Evolutionary conservation across 2,113 vertebrate genomes (phyloP).

Genomic region (Coracopsis vasa): DNA sequence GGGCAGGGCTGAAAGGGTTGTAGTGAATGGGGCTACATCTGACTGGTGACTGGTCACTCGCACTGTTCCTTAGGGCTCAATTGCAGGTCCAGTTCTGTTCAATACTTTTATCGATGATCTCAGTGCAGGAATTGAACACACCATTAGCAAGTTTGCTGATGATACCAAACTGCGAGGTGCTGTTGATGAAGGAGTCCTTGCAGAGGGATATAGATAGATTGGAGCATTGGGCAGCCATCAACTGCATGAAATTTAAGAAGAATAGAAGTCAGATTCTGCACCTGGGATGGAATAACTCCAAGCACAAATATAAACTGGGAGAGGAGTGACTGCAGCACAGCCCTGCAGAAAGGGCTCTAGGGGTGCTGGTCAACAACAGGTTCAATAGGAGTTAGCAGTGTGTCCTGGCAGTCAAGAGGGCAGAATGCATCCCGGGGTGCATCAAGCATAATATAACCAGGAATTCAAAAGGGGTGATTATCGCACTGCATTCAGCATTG

Average conservation of each 20-base stretch:
- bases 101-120: neutral
- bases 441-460: neutral
- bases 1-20: neutral
- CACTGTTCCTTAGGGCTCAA: neutral
- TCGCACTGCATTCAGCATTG: accelerated
- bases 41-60: neutral
- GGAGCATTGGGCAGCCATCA: neutral
- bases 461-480: neutral
- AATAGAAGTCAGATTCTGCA: neutral
- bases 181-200: neutral
- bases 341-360: neutral
- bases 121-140: neutral
- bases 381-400: neutral
- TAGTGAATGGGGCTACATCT: neutral
- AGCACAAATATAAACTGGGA: neutral
- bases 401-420: neutral
- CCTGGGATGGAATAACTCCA: neutral
- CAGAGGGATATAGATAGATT: neutral
- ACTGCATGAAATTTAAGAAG: neutral
- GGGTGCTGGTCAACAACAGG: neutral
- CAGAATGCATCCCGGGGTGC: neutral
- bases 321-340: neutral
- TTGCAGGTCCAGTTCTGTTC: neutral
- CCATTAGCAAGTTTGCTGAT: neutral
- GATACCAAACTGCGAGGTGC: neutral